These are phyloP conservation scores for Progne subis DNA, from an alignment of 2,113 vertebrate genomes.

Conservation along the genomic window DNA sequence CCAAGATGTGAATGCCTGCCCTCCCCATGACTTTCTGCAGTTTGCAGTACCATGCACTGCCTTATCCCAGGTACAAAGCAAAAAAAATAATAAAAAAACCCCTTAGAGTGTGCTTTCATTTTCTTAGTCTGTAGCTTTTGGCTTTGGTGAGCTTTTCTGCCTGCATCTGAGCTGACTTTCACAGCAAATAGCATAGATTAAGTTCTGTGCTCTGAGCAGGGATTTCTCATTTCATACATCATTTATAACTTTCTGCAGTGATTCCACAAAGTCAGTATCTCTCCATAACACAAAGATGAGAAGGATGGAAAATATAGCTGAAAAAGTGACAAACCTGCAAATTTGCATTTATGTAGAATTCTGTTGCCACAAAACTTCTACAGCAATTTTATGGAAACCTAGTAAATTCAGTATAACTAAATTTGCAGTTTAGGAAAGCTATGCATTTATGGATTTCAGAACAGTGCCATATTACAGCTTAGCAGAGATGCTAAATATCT, in stretches of 20 bases:
- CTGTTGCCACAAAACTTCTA: slow-evolving; percentile 44
- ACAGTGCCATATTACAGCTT: slow-evolving; percentile 36
- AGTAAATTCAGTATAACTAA: slow-evolving; percentile 56
- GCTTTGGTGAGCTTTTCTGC: slow-evolving; percentile 43
- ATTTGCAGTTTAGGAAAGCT: slow-evolving; percentile 53
- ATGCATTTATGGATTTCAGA: slow-evolving; percentile 51
- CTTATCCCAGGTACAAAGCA: neutral
- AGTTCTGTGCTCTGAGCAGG: slow-evolving; percentile 49
- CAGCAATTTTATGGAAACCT: slow-evolving; percentile 49
- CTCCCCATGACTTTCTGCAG: neutral
- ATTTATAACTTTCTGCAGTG: slow-evolving; percentile 68
- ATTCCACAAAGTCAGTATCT: slow-evolving; percentile 65
- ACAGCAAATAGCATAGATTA: slow-evolving; percentile 61
- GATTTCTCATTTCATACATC: slow-evolving; percentile 73
- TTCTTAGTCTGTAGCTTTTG: slow-evolving; percentile 22
- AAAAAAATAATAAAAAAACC: neutral
- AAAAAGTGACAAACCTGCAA: slow-evolving; percentile 65
- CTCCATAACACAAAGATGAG: slow-evolving; percentile 58
- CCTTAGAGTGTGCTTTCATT: neutral
- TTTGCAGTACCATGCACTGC: neutral
- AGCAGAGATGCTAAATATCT: slow-evolving; percentile 47
- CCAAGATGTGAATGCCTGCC: neutral
- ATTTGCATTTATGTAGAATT: slow-evolving; percentile 63
- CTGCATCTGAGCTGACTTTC: slow-evolving; percentile 40
- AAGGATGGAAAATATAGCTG: slow-evolving; percentile 63